Percentiles rank a stretch among this genome's conserved stretches.
Conservation (phyloP, 2,888 invertebrate species). For the Agonopterix arenella region DNA sequence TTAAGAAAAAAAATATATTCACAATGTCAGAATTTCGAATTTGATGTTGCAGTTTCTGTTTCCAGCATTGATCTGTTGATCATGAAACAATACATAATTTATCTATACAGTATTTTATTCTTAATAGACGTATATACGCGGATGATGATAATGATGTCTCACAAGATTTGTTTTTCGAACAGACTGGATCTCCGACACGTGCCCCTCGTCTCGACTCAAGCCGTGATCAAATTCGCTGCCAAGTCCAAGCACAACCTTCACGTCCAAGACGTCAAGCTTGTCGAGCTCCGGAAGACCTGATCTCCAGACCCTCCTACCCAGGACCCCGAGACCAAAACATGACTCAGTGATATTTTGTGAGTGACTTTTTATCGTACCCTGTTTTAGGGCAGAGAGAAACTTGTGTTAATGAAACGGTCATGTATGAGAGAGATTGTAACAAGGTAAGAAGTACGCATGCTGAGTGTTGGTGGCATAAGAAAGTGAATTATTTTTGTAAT, state of each 20-base stretch:
- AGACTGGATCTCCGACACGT: conserved; percentile 88
- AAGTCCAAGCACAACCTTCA: conserved; percentile 87
- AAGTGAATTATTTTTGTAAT: conserved; percentile 8
- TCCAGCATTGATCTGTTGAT: too few species aligned
- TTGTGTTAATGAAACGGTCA: background rate
- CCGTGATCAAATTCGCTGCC: conserved; percentile 89
- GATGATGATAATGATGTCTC: too few species aligned
- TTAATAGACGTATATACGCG: too few species aligned
- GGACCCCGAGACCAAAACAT: conserved; percentile 8
- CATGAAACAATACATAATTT: too few species aligned
- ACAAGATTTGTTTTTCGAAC: conserved; percentile 14
- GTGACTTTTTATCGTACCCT: background rate
- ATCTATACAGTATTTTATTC: too few species aligned
- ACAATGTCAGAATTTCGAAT: too few species aligned
- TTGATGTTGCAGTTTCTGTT: too few species aligned
- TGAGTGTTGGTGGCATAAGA: conserved; percentile 26
- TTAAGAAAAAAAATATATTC: too few species aligned
- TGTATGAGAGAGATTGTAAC: background rate
- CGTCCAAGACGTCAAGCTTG: conserved; percentile 87
- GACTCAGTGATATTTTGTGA: conserved; percentile 5
- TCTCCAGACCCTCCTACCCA: conserved; percentile 24
- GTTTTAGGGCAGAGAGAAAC: background rate
- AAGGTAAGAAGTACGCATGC: background rate
- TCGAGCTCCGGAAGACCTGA: conserved; percentile 78
- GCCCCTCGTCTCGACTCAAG: conserved; percentile 87